phyloP scores from a whole-genome alignment of 2,888 invertebrate genomes.

The Sarcophaga caerulescens region DNA sequence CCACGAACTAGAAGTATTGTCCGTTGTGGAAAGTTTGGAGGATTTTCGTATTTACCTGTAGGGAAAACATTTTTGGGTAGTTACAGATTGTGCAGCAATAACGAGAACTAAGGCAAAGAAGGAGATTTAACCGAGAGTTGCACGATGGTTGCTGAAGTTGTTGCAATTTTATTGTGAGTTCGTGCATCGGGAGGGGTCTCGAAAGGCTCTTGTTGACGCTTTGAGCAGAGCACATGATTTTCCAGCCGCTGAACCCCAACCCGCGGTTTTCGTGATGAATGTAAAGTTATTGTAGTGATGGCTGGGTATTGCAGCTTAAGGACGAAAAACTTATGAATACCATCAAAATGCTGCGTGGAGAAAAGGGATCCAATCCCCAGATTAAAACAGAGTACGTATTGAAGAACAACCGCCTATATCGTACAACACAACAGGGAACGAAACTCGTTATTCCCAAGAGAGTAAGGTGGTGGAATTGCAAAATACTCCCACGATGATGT shows the following conservation, averaged over 20 bases:
- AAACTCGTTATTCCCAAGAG: constrained; percentile 57
- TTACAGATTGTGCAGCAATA: constrained; percentile 47
- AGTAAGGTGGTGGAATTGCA: constrained; percentile 56
- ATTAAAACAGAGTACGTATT: constrained; percentile 32
- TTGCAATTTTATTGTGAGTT: constrained; percentile 39
- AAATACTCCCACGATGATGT: constrained; percentile 61
- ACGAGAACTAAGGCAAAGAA: constrained; percentile 13
- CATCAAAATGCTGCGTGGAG: constrained; percentile 6
- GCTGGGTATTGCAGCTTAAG: constrained; percentile 27
- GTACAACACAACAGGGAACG: constrained; percentile 3
- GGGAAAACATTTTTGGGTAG: constrained; percentile 23
- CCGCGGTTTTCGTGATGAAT: constrained; percentile 30
- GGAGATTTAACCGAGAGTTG: constrained; percentile 27
- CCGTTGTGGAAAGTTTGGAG: constrained; percentile 52
- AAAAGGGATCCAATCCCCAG: constrained; percentile 4
- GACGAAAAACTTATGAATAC: constrained; percentile 9
- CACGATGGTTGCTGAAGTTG: constrained; percentile 33
- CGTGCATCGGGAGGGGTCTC: constrained; percentile 29
- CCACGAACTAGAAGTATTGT: constrained; percentile 64
- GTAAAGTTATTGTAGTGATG: neutral
- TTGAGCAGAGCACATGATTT: constrained; percentile 44
- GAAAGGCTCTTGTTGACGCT: constrained; percentile 50
- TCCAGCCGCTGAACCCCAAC: constrained; percentile 11
- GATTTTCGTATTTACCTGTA: too few relatives aligned
- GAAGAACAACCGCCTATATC: constrained; percentile 35